Evolutionary conservation across 2,888 invertebrate genomes (phyloP), one percentile per base, ranked within the genome.

Genomic region (Plebejus melissa): DNA sequence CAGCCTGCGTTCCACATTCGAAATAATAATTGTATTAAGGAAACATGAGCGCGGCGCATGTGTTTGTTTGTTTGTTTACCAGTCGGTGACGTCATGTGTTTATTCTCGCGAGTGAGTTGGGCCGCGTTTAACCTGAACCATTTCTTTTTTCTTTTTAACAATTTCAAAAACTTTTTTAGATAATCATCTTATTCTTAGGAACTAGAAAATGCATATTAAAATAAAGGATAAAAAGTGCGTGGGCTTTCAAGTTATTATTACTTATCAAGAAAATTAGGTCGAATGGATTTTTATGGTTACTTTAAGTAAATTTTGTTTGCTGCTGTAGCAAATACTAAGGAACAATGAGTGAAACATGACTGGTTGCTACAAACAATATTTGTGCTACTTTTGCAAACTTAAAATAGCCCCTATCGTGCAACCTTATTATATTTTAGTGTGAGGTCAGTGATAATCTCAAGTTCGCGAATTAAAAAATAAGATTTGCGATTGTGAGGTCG

Each of bases 31-130:
- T 93, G 93, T 93, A 93, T 93, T 93, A 93, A 93, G 92, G 93
- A 93, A 93, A 93, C 93, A 94, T 93, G 93, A 93, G 91, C 93
- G 91, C 87, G 87, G 91, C 93, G 94, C 92, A 93, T 93, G 94
- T 94, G 93, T 94, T 94, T 94, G 94, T 94, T 94, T 94, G 94
- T 94, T 94, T 94, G 94, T 94, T 94, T 94, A 94, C 92, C 88
- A 88, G 88, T 84, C 88, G 90, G 86, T 94, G 94, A 94, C 94
- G 94, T 94, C 94, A 94, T 91, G 90, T 94, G 94, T 94, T 94
- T 94, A 94, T 94, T 93, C 94, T 93, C 89, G 90, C 87, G 90
- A 84, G 91, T 87, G 83, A 79, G 76, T 60, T 78, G 82, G 88
- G 90, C 83, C 22, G 58, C 77, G 72, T 76, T 80, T 83, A 82